Conservation (phyloP, 2,888 invertebrate species). For the Hydrotaea cyrtoneurina region DNA sequence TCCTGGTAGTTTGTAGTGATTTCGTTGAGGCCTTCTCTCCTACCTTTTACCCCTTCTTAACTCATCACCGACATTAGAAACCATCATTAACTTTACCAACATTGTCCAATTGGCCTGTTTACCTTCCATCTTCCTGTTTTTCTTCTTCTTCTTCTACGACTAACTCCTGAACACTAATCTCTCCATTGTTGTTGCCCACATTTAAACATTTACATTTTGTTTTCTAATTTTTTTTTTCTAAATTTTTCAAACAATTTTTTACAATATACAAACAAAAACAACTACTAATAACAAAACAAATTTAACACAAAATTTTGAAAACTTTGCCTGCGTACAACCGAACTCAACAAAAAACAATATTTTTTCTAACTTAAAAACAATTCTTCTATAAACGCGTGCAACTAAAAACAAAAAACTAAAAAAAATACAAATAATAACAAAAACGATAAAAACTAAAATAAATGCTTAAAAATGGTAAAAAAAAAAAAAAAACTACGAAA, state of each 20-base stretch:
- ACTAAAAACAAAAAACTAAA: slow-evolving; percentile 64
- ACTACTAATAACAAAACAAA: slow-evolving; percentile 43
- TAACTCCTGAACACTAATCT: slow-evolving; percentile 12
- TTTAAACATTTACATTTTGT: slow-evolving; percentile 39
- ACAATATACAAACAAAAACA: slow-evolving; percentile 48
- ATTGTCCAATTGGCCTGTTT: not conserved
- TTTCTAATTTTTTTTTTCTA: slow-evolving; percentile 42
- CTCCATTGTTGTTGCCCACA: not conserved
- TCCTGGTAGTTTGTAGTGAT: not conserved
- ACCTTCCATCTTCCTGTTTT: not conserved
- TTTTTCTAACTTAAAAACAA: slow-evolving; percentile 39
- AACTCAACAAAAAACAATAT: slow-evolving; percentile 45
- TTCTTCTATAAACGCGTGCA: slow-evolving; percentile 27
- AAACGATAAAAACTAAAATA: too few species aligned
- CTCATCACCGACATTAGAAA: slow-evolving; percentile 1
- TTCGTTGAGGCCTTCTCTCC: not conserved
- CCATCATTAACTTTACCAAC: not conserved
- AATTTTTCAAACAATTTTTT: slow-evolving; percentile 46
- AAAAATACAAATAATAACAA: slow-evolving; percentile 52
- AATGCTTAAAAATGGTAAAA: slow-evolving; percentile 53
- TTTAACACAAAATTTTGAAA: slow-evolving; percentile 40
- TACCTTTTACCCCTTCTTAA: not conserved
- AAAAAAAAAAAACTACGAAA: slow-evolving; percentile 64
- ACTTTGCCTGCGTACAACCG: slow-evolving; percentile 12
- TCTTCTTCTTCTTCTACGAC: not conserved